A percentile compares a stretch with the other conserved stretches of the same genome.
Conservation (phyloP, 2,888 invertebrate species). For the Uropetala carovei region DNA sequence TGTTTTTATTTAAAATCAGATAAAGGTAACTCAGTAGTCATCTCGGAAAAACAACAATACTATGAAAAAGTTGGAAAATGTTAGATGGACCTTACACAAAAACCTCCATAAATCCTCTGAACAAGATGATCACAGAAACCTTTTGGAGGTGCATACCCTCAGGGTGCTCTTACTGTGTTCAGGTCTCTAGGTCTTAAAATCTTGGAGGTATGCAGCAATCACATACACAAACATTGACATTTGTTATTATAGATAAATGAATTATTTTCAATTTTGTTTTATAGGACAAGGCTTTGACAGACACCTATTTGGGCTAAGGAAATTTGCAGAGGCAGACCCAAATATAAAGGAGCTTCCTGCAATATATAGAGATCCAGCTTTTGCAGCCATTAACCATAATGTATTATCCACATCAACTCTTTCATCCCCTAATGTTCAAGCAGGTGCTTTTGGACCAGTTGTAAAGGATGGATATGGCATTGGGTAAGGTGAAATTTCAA, state of each 20-base stretch:
- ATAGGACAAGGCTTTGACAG: slow-evolving; percentile 96
- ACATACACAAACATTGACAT: no score
- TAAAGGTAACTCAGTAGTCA: no score
- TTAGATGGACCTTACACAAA: no score
- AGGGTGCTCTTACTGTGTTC: no score
- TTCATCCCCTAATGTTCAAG: slow-evolving; percentile 88
- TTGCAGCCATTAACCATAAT: slow-evolving; percentile 88
- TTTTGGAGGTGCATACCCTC: no score
- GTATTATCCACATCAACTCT: slow-evolving; percentile 97
- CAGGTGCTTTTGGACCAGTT: slow-evolving; percentile 97
- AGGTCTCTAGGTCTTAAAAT: not conserved
- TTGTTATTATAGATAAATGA: no score
- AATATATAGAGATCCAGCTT: slow-evolving; percentile 86
- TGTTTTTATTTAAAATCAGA: no score
- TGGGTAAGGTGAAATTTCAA: slow-evolving; percentile 83
- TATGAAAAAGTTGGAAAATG: no score
- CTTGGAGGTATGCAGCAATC: no score
- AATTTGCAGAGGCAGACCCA: slow-evolving; percentile 79
- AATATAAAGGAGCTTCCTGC: slow-evolving; percentile 78
- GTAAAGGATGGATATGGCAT: slow-evolving; percentile 94
- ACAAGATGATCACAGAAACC: no score
- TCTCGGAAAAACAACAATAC: no score
- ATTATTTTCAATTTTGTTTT: slow-evolving; percentile 66
- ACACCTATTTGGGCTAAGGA: slow-evolving; percentile 92
- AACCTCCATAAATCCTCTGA: no score